phyloP scores from a whole-genome alignment of 1,140 invertebrate species.

The Monochamus saltuarius region DNA sequence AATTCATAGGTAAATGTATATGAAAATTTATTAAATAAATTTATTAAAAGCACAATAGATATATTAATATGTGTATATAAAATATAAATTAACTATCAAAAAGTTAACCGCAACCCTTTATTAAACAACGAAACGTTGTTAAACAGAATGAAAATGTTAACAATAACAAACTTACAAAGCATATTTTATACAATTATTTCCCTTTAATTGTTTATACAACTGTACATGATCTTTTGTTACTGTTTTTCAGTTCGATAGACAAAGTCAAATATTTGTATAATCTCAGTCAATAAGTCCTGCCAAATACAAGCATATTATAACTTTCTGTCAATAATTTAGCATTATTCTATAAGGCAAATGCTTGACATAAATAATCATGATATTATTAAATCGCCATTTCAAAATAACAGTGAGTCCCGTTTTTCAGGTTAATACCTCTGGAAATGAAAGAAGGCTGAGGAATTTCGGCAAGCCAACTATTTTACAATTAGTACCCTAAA shows the following conservation, averaged over 20 bases:
- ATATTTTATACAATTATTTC: conserved; percentile 24
- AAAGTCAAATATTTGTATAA: neutral
- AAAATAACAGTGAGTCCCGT: no score
- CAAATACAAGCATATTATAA: no score
- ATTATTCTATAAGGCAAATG: no score
- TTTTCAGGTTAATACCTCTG: no score
- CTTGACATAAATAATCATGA: no score
- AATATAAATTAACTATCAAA: conserved; percentile 36
- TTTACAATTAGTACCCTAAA: no score
- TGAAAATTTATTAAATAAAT: conserved; percentile 25
- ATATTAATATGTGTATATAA: conserved; percentile 28
- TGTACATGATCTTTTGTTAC: conserved; percentile 19
- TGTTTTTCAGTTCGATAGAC: conserved; percentile 13
- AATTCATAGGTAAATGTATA: conserved; percentile 25
- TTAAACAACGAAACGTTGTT: conserved; percentile 28
- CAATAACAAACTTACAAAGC: conserved; percentile 29
- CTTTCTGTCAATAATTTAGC: no score
- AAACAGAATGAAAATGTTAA: conserved; percentile 31
- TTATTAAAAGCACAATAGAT: conserved; percentile 25
- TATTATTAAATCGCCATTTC: no score
- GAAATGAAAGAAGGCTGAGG: no score
- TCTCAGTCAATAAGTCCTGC: no score
- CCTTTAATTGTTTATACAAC: conserved; percentile 29
- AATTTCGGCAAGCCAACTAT: no score
- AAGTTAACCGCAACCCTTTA: conserved; percentile 40